phyloP scores from a whole-genome alignment of 2,888 invertebrate species.

The Lasius platythorax region DNA sequence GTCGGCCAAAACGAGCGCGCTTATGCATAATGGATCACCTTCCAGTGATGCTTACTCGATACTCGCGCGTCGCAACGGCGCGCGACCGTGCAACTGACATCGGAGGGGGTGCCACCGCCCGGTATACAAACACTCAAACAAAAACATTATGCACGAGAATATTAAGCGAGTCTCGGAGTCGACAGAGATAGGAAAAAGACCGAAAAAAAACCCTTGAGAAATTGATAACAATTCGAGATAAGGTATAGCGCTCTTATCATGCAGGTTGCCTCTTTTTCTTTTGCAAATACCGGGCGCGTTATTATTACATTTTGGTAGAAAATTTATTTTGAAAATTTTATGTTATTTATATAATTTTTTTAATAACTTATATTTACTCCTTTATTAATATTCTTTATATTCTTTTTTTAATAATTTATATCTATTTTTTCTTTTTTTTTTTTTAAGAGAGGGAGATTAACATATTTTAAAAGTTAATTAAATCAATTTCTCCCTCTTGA shows the following conservation, averaged over 20 bases:
- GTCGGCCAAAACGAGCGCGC: slow-evolving; percentile 56
- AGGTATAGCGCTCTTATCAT: no score
- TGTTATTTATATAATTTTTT: no score
- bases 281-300: background rate
- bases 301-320: background rate
- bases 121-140: background rate
- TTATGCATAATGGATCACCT: slow-evolving; percentile 68
- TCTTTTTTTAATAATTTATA: no score
- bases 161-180: no score
- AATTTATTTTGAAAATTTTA: no score
- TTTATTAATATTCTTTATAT: no score
- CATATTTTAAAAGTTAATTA: background rate
- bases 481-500: no score
- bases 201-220: no score
- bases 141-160: background rate
- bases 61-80: slow-evolving; percentile 17
- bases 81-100: slow-evolving; percentile 3
- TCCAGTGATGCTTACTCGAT: slow-evolving; percentile 45
- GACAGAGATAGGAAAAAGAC: background rate
- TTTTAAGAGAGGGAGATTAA: background rate
- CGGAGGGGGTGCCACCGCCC: background rate
- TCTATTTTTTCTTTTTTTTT: no score
- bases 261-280: background rate
- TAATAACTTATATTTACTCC: no score
- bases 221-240: background rate